A percentile compares a stretch with the other conserved stretches of the same genome.
phyloP scores from a whole-genome alignment of 2,888 invertebrate species.

The Caenorhabditis doughertyi region DNA sequence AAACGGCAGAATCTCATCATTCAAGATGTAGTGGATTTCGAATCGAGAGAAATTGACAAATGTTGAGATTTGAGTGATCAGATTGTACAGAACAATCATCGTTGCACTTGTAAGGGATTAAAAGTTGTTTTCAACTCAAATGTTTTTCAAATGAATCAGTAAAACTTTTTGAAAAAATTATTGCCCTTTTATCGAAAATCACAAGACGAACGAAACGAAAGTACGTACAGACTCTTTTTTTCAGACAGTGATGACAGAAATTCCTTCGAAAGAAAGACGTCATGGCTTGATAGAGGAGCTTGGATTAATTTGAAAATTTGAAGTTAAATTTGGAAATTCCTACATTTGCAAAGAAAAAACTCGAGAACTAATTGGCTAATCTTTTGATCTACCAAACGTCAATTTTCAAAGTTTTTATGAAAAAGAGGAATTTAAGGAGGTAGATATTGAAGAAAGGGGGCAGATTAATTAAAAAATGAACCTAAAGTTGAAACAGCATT shows the following conservation, averaged over 20 bases:
- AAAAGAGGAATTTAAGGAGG: too few species aligned
- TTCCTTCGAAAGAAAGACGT: background rate
- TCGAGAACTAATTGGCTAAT: too few species aligned
- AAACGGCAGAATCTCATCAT: slow-evolving; percentile 35
- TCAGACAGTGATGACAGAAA: background rate
- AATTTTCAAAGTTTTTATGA: too few species aligned
- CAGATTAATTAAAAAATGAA: too few species aligned
- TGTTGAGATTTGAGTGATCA: slow-evolving; percentile 10
- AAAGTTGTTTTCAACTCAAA: background rate
- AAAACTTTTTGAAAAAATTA: background rate
- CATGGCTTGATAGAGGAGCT: too few species aligned
- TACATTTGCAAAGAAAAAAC: too few species aligned
- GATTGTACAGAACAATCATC: background rate
- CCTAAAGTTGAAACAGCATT: too few species aligned
- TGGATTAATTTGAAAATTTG: too few species aligned
- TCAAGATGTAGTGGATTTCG: slow-evolving; percentile 30
- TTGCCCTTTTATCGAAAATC: background rate
- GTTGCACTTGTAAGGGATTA: background rate
- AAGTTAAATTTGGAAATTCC: too few species aligned
- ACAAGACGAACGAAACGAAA: too few species aligned
- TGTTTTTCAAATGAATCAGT: background rate
- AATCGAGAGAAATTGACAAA: background rate
- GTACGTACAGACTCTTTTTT: background rate
- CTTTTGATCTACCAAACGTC: too few species aligned
- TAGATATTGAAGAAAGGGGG: too few species aligned